Evolutionary conservation across 2,797 vertebrate species (phyloP).

Genomic region (Harpagifer antarcticus): DNA sequence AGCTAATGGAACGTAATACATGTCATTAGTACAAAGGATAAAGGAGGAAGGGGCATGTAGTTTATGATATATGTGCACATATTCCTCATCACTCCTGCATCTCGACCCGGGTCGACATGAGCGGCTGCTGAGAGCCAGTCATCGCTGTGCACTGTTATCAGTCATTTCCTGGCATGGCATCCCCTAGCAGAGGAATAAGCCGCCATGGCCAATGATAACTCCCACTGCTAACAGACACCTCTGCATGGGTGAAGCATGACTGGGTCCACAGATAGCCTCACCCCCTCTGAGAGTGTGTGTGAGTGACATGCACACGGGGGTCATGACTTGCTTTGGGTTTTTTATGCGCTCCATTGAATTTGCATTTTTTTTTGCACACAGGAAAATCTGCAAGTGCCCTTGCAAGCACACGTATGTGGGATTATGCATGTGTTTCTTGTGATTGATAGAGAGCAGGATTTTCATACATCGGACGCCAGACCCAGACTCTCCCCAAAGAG

Average conservation of each 20-base stretch:
- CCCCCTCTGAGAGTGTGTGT: conserved; percentile 25
- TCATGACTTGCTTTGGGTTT: conserved; percentile 6
- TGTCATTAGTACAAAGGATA: conserved; percentile 50
- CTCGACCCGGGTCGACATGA: conserved; percentile 49
- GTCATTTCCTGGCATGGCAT: conserved; percentile 68
- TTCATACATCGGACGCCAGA: conserved; percentile 38
- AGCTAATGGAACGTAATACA: conserved; percentile 66
- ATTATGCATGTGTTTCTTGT: conserved; percentile 41
- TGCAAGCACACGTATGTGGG: conserved; percentile 31
- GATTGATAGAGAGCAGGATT: conserved; percentile 44
- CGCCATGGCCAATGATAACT: conserved; percentile 76
- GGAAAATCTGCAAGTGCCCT: conserved; percentile 1
- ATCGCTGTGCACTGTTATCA: conserved; percentile 64
- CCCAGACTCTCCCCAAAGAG: conserved; percentile 32
- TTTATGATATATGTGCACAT: conserved; percentile 55
- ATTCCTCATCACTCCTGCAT: conserved; percentile 53
- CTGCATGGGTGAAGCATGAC: conserved; percentile 73
- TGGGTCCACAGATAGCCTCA: conserved; percentile 58
- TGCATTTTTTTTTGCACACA: not conserved
- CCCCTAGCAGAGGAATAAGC: conserved; percentile 71
- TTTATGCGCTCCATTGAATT: not conserved
- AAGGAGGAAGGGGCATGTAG: conserved; percentile 20
- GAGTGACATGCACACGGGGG: conserved; percentile 4
- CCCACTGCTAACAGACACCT: conserved; percentile 75
- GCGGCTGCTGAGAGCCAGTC: conserved; percentile 59